Evolutionary conservation across 2,888 invertebrate genomes (phyloP).

Genomic region (Drosophila stalkeri): DNA sequence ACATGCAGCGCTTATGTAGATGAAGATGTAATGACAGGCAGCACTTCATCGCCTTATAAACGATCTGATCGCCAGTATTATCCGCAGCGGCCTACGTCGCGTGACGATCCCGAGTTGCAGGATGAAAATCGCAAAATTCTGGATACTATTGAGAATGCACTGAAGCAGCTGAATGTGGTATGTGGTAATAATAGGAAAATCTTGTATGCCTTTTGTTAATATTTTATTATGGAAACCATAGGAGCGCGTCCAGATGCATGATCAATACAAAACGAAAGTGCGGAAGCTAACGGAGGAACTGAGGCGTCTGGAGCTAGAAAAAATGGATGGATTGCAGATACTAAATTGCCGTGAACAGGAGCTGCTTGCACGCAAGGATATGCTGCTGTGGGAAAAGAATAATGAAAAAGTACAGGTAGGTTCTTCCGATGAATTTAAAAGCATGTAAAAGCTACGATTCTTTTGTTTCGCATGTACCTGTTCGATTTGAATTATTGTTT

Average conservation of each 20-base stretch:
- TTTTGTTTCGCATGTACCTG: constrained; percentile 22
- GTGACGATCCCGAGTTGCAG: constrained; percentile 88
- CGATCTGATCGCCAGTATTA: constrained; percentile 83
- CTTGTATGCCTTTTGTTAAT: background rate
- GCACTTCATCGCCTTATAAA: constrained; percentile 79
- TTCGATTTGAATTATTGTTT: constrained; percentile 60
- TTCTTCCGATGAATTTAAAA: constrained; percentile 8
- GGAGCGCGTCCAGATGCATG: constrained; percentile 86
- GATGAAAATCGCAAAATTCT: constrained; percentile 89
- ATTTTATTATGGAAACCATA: constrained; percentile 60
- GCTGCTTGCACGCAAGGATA: constrained; percentile 84
- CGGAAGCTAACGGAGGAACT: constrained; percentile 86
- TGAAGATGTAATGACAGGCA: constrained; percentile 76
- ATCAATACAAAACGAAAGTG: constrained; percentile 85
- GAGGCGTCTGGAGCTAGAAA: constrained; percentile 85
- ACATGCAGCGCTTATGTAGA: constrained; percentile 84
- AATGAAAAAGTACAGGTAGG: constrained; percentile 85
- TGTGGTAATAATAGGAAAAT: constrained; percentile 70
- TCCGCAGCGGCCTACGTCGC: constrained; percentile 83
- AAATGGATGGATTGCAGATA: constrained; percentile 87
- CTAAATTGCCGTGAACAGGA: constrained; percentile 87
- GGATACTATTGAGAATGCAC: constrained; percentile 89
- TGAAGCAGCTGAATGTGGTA: constrained; percentile 87
- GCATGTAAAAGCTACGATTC: constrained; percentile 14
- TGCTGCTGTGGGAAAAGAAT: constrained; percentile 85